Evolutionary conservation across 1,140 invertebrate genomes (phyloP).

Genomic region (Caenorhabditis latens): DNA sequence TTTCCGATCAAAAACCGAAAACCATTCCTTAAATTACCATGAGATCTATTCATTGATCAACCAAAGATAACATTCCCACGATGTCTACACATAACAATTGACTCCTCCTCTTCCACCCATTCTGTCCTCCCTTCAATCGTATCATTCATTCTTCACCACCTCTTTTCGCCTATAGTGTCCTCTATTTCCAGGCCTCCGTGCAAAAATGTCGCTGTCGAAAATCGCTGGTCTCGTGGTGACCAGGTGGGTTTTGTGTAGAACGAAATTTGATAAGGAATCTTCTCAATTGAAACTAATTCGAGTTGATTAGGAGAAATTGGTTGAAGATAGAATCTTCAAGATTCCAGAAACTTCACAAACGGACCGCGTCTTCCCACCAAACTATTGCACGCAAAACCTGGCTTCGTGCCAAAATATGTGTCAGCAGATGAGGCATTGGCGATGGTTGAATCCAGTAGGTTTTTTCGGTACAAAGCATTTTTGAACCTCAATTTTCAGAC

Average conservation of each 20-base stretch:
- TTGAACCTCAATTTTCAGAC: background rate
- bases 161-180: no score
- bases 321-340: background rate
- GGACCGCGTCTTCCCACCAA: constrained; percentile 38
- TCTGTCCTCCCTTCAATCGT: no score
- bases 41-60: no score
- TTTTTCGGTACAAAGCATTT: background rate
- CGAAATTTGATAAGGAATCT: background rate
- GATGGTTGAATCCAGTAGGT: constrained; percentile 16
- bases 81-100: no score
- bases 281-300: background rate
- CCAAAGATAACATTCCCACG: no score
- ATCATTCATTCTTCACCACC: no score
- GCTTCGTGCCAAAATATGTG: constrained; percentile 45
- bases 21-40: no score
- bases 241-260: background rate
- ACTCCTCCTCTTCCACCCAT: no score
- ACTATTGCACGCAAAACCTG: constrained; percentile 42
- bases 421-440: constrained; percentile 31
- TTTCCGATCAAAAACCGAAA: no score
- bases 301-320: background rate
- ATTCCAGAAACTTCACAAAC: constrained; percentile 32
- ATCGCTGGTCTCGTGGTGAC: background rate
- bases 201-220: background rate
- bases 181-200: no score